These are phyloP conservation scores for Enteromius argenteus DNA, from an alignment of 2,797 vertebrate genomes.

Conservation along the genomic window DNA sequence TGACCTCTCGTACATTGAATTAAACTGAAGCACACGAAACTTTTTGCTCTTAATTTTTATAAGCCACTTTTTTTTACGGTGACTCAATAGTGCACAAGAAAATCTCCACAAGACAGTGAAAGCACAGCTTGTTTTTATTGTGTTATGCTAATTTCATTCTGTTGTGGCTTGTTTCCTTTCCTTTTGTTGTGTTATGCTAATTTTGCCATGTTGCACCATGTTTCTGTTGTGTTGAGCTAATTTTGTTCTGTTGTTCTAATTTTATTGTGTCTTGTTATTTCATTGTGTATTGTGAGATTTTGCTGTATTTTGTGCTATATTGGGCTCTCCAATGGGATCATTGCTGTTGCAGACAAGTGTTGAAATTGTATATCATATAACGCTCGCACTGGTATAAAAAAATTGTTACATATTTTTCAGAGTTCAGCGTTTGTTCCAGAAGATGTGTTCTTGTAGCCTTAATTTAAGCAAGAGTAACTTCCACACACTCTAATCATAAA, in stretches of 20 bases:
- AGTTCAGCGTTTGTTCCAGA: slow-evolving; percentile 67
- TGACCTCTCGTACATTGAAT: not conserved
- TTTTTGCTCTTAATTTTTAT: no score
- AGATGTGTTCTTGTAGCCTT: slow-evolving; percentile 63
- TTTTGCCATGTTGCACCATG: not conserved
- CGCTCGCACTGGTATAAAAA: not conserved
- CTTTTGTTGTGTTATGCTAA: not conserved
- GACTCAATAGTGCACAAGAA: no score
- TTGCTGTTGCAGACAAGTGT: not conserved
- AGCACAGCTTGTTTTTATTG: no score
- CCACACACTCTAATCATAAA: slow-evolving; percentile 47
- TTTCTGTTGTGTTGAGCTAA: not conserved
- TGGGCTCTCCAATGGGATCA: no score
- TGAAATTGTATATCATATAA: not conserved
- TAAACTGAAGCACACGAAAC: not conserved
- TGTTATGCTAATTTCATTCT: no score
- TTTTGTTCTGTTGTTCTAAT: not conserved
- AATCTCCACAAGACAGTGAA: no score
- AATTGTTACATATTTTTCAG: not conserved
- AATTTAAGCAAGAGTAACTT: slow-evolving; percentile 52
- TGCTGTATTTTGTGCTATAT: not conserved
- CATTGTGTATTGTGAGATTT: not conserved
- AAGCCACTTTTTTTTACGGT: no score
- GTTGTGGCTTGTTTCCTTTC: not conserved
- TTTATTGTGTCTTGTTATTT: not conserved